Conservation (phyloP, 2,797 vertebrate species). For the Spheniscus humboldti region DNA sequence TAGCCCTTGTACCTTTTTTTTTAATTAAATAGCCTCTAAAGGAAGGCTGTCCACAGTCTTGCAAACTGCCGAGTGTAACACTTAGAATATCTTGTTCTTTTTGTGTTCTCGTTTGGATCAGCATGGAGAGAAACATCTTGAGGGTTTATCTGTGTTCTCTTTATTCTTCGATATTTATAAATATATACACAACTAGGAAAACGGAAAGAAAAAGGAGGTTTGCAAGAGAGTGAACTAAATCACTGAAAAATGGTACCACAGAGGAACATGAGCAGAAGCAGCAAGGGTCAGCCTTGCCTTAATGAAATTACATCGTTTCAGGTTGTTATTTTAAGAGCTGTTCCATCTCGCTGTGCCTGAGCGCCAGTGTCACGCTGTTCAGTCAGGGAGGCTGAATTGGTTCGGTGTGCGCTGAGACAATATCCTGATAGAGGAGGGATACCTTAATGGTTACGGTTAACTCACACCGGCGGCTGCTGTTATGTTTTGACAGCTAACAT, state of each 20-base stretch:
- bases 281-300: constrained; percentile 37
- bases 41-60: not conserved
- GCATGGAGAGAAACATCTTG: not conserved
- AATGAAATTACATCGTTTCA: constrained; percentile 21
- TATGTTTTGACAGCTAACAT: not conserved
- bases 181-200: not conserved
- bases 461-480: not conserved
- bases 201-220: not conserved
- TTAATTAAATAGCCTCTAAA: not conserved
- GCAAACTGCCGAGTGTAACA: not conserved
- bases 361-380: not conserved
- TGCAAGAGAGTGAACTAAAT: not conserved
- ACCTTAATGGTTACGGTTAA: not conserved
- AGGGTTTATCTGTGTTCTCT: not conserved
- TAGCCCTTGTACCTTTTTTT: not conserved
- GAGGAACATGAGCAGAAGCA: not conserved
- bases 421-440: not conserved
- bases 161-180: not conserved
- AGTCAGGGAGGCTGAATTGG: not conserved
- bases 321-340: not conserved
- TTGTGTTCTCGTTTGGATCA: not conserved
- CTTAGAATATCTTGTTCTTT: not conserved
- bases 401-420: not conserved
- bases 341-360: not conserved
- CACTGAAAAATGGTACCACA: not conserved